Evolutionary conservation across 2,888 invertebrate species (phyloP).

Genomic region (Coecobrya sp.): DNA sequence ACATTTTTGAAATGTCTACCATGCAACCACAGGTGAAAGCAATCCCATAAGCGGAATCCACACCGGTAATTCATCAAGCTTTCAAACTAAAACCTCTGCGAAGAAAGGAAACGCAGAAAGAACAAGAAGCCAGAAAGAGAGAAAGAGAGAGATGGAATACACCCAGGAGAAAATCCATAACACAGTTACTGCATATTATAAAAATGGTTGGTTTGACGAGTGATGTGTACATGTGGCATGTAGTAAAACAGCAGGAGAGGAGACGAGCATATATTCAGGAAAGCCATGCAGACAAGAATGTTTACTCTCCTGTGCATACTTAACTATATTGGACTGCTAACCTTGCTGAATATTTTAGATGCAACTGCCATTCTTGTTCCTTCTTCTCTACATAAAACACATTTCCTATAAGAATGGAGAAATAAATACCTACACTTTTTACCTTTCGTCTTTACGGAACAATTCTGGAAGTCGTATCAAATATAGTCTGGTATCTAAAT

Average conservation of each 20-base stretch:
- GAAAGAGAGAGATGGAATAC: neutral
- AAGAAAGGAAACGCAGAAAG: neutral
- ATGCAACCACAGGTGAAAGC: constrained; percentile 49
- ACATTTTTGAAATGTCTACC: constrained; percentile 36
- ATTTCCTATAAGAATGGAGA: too few relatives aligned
- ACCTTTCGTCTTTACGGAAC: neutral
- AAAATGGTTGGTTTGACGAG: neutral
- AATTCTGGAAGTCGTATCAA: neutral
- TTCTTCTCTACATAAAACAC: neutral
- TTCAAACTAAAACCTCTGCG: neutral
- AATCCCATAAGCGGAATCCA: neutral
- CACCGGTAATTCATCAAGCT: constrained; percentile 51
- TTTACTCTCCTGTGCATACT: constrained; percentile 40
- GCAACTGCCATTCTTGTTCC: constrained; percentile 37
- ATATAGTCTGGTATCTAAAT: too few relatives aligned
- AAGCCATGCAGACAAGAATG: neutral
- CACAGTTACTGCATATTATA: constrained; percentile 15
- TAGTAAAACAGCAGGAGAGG: neutral
- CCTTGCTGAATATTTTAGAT: constrained; percentile 70
- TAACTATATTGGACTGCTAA: constrained; percentile 46
- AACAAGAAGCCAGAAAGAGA: neutral
- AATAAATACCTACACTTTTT: neutral
- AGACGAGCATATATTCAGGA: neutral
- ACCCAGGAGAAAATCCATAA: constrained; percentile 32
- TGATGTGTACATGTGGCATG: neutral